Conservation (phyloP, 2,888 invertebrate species). For the Gasteruption jaculator region DNA sequence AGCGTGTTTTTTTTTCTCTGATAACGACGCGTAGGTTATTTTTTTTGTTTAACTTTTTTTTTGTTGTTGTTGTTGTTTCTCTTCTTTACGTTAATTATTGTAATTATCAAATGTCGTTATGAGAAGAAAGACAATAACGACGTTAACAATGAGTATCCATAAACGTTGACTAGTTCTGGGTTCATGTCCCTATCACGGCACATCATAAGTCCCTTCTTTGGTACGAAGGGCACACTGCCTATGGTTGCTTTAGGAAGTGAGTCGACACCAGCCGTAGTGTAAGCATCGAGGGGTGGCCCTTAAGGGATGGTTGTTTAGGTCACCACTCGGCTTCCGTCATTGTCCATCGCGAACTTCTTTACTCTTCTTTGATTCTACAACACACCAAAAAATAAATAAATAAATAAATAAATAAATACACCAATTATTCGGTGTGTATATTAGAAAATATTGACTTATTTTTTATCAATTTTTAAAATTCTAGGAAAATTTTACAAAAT, state of each 20-base stretch:
- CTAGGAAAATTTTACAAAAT: too few species aligned
- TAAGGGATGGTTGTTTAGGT: constrained; percentile 45
- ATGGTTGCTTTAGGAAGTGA: constrained; percentile 90
- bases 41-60: too few species aligned
- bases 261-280: constrained; percentile 89
- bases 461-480: too few species aligned
- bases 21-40: too few species aligned
- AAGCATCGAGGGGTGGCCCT: constrained; percentile 66
- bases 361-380: constrained; percentile 23
- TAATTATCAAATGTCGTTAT: too few species aligned
- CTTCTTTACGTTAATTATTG: too few species aligned
- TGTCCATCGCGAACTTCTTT: constrained; percentile 31
- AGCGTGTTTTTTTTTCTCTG: too few species aligned
- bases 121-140: constrained; percentile 25
- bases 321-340: constrained; percentile 39
- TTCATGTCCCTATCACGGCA: constrained; percentile 77
- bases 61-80: too few species aligned
- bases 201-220: constrained; percentile 62
- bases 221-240: constrained; percentile 56
- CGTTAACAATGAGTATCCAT: constrained; percentile 22
- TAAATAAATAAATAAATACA: too few species aligned
- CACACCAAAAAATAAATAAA: too few species aligned
- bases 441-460: too few species aligned
- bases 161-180: constrained; percentile 43
- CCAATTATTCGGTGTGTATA: too few species aligned